These are phyloP conservation scores for Drosophila basisetae DNA, from an alignment of 2,888 invertebrate species.

Conservation along the genomic window DNA sequence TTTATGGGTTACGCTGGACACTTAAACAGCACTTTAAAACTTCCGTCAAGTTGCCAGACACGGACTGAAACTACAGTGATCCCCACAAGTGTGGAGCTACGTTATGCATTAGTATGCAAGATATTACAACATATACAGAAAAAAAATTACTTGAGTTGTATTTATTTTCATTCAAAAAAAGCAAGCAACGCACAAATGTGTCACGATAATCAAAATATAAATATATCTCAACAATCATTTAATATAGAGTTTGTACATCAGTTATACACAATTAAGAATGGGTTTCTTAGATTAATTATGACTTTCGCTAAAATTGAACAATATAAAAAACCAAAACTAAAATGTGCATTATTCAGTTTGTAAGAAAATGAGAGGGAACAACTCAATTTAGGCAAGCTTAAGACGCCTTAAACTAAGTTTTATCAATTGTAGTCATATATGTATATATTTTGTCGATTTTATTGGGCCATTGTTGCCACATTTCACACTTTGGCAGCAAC, in stretches of 20 bases:
- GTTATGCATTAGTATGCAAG: background rate
- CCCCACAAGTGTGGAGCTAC: background rate
- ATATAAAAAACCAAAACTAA: too few relatives aligned
- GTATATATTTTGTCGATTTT: background rate
- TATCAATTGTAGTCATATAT: background rate
- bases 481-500: constrained; percentile 12
- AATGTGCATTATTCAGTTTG: too few relatives aligned
- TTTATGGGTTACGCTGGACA: constrained; percentile 4
- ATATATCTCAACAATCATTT: background rate
- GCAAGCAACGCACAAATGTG: background rate
- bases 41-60: background rate
- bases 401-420: background rate
- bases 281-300: too few relatives aligned
- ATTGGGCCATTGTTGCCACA: constrained; percentile 17
- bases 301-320: too few relatives aligned
- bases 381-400: background rate
- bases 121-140: background rate
- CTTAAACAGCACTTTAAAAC: background rate
- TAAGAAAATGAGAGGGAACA: background rate
- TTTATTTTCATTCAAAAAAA: background rate
- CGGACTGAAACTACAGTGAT: background rate
- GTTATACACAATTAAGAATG: background rate
- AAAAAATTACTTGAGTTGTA: background rate
- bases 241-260: background rate
- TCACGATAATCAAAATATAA: background rate